Percentiles rank a stretch among this genome's conserved stretches.
phyloP scores from a whole-genome alignment of 2,113 vertebrate genomes.

The Carlito syrichta region DNA sequence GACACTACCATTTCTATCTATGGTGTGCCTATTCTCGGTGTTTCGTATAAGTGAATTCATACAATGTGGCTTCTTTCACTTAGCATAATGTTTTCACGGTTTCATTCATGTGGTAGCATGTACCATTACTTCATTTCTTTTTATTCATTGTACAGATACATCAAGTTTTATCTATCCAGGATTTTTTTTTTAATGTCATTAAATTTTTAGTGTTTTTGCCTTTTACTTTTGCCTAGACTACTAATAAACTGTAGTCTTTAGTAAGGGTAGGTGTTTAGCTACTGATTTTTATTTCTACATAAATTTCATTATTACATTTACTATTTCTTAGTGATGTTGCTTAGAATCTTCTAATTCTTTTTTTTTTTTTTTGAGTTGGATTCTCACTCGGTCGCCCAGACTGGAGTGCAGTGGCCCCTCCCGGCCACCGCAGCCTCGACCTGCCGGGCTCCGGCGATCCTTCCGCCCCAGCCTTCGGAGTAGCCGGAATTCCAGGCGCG shows the following conservation, averaged over 20 bases:
- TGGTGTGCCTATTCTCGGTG: neutral
- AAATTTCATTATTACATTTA: neutral
- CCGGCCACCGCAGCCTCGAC: no score
- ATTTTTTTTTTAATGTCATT: neutral
- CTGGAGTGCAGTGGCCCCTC: no score
- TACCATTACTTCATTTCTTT: neutral
- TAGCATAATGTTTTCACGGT: neutral
- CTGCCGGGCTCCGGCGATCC: no score
- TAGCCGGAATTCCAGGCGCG: no score
- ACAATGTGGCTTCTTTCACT: neutral
- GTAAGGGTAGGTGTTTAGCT: neutral
- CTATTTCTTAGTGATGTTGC: neutral
- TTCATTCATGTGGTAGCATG: neutral
- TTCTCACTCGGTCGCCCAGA: no score
- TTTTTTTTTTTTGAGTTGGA: no score
- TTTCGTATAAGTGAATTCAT: neutral
- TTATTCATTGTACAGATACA: neutral
- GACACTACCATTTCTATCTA: neutral
- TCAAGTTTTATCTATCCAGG: conserved; percentile 3
- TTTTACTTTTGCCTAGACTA: neutral
- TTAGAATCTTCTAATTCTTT: neutral
- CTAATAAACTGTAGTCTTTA: neutral
- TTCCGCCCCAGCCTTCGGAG: no score
- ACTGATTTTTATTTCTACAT: neutral
- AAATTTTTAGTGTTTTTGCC: neutral